A percentile compares a stretch with the other conserved stretches of the same genome.
phyloP scores from a whole-genome alignment of 35 echinoderm and acorn worm species.

The Anneissia japonica region DNA sequence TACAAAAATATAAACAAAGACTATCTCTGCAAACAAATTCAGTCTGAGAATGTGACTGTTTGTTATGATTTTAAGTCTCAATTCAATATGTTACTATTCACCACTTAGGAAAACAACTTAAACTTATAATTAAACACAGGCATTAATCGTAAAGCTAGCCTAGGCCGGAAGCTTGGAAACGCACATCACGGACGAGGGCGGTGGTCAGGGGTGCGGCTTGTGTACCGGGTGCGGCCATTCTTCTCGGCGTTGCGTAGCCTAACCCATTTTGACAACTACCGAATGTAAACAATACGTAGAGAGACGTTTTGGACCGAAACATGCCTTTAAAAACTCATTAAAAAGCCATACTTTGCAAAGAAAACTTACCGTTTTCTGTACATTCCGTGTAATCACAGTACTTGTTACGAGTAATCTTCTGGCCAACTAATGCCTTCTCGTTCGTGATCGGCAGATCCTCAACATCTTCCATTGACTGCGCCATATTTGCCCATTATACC shows the following conservation, averaged over 20 bases:
- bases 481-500: neutral
- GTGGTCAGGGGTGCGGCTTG: neutral
- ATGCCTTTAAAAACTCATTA: neutral
- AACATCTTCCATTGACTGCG: constrained; percentile 1
- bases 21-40: too few relatives aligned
- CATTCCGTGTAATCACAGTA: neutral
- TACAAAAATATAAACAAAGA: too few relatives aligned
- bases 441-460: neutral
- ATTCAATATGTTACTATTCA: neutral
- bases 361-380: neutral
- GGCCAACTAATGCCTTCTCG: neutral
- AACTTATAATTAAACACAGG: neutral
- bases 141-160: neutral
- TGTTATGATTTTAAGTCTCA: neutral
- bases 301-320: neutral
- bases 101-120: neutral
- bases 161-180: neutral
- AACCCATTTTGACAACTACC: constrained; percentile 1
- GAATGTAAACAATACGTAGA: neutral
- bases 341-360: neutral
- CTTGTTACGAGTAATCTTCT: neutral
- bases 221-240: neutral
- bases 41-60: too few relatives aligned
- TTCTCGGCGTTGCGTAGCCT: neutral
- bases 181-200: neutral